Base-by-base conservation (phyloP, 1,140 invertebrate genomes). In the Bombus superbus region DNA sequence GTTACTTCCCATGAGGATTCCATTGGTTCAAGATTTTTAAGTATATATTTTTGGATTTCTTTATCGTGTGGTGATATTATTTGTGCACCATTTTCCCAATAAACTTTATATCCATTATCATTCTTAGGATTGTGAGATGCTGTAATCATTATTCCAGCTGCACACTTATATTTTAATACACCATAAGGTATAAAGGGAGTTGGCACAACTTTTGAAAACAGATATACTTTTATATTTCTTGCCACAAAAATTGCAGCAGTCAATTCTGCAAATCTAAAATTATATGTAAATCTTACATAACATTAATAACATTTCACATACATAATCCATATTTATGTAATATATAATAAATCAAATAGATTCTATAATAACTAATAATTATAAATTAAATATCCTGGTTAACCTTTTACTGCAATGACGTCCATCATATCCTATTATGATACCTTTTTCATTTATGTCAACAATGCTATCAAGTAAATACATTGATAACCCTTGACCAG, bases 91-190 rank as follows among this genome's bases (percentile, higher is more conserved):
- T 99, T 99, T 38, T 95, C 95, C 97, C 98, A 99, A 94, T 99
- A 99, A 9, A 99, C 98, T 96, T 99, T 99, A 93, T 99, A 99
- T 9, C 99, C 99, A 95, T 99, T 99, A 93, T 99, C 99, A 76
- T 99, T 97, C 95, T 99, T 99, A 0, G 99, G 99, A 96, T 99
- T 99, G 91, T 99, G 99, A 0, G 99, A 99, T 0, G 99, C 99
- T 28, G 99, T 99, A 0, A 99, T 97, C 98, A 99, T 99, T 13
- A 99, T 96, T 10, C 99, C 99, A 76, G 97, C 97, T 9, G 96
- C 96, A 81, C 97, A 97, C 44, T 97, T 96, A 53, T 97, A 97
- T 85, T 97, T 95, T 25, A 95, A 93, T 9, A 99, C 97, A 6
- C 96, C 96, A 95, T 97, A 99, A 1, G 99, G 97, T 68, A 99